Conservation (phyloP, 2,113 vertebrate species). For the Stomatorhinus ivindoensis region DNA sequence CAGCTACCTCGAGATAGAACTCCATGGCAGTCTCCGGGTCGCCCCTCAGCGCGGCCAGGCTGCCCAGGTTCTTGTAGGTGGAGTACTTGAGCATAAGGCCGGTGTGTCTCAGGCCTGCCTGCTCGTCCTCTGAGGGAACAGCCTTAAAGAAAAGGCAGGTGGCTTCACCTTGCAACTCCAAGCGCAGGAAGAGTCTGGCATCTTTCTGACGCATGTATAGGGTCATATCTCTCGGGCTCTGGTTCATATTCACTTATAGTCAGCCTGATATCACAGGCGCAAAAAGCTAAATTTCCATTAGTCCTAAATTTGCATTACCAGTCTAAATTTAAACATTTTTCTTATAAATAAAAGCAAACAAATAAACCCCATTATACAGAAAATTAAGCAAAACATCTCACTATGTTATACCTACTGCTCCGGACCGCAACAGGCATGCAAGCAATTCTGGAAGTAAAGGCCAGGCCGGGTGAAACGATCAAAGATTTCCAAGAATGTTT, state of each 20-base stretch:
- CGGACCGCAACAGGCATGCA: background rate
- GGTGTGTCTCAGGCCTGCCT: constrained; percentile 85
- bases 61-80: constrained; percentile 92
- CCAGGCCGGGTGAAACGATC: background rate
- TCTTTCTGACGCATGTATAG: background rate
- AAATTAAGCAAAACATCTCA: background rate
- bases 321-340: background rate
- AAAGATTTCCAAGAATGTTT: background rate
- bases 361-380: background rate
- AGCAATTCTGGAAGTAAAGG: background rate
- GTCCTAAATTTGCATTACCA: background rate
- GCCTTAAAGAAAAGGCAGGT: constrained; percentile 59
- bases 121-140: constrained; percentile 80
- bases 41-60: constrained; percentile 73
- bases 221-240: background rate
- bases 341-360: background rate
- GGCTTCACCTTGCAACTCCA: background rate
- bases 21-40: constrained; percentile 88
- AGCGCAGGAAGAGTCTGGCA: background rate
- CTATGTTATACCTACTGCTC: background rate
- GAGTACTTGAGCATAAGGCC: constrained; percentile 96
- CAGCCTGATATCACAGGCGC: background rate
- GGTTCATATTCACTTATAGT: background rate
- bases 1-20: constrained; percentile 83
- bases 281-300: background rate